phyloP scores from a whole-genome alignment of 2,888 invertebrate genomes.

The Mantis religiosa region DNA sequence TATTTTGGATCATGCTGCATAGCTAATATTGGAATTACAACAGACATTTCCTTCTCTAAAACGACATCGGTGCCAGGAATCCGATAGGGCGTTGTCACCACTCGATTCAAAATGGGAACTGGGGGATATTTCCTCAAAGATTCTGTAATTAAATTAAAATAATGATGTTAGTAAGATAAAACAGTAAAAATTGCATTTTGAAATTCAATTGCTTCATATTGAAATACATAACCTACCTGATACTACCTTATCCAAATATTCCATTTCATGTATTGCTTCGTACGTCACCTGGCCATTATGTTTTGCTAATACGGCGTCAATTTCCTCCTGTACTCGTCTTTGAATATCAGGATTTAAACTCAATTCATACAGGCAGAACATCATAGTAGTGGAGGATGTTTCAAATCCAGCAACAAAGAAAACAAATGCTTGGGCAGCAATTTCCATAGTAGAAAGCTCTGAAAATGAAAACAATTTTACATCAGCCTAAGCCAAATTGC shows the following conservation, averaged over 20 bases:
- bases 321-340: neutral
- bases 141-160: constrained; percentile 25
- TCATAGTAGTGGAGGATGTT: neutral
- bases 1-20: constrained; percentile 36
- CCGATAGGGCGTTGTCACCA: constrained; percentile 28
- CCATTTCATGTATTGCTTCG: neutral
- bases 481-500: no score
- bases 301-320: neutral
- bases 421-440: neutral
- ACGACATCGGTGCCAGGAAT: constrained; percentile 39
- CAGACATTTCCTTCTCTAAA: constrained; percentile 30
- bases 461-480: neutral
- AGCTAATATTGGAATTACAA: constrained; percentile 32
- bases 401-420: neutral
- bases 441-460: neutral
- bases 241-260: neutral
- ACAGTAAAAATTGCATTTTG: neutral
- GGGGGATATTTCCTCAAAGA: constrained; percentile 36
- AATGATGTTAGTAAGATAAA: neutral
- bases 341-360: neutral
- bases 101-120: constrained; percentile 28
- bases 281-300: neutral
- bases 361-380: neutral
- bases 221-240: neutral
- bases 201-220: neutral